Conservation (phyloP, 2,888 invertebrate genomes). For the Galeruca laticollis region DNA sequence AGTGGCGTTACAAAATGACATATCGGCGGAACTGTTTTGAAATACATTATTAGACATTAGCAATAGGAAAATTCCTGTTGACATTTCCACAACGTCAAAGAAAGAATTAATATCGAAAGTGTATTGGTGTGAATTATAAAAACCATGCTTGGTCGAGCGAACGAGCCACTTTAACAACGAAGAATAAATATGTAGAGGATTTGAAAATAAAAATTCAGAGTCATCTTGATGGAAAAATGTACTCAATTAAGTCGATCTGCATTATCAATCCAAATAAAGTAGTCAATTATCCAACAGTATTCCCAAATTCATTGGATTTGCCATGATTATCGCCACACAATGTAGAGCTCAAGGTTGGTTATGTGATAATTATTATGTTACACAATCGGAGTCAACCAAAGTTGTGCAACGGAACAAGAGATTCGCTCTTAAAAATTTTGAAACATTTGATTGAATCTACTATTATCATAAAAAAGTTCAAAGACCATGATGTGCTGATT, state of each 20-base stretch:
- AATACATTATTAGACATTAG: too few species aligned
- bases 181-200: not conserved
- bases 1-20: too few species aligned
- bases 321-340: not conserved
- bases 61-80: too few species aligned
- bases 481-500: too few species aligned
- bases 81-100: too few species aligned
- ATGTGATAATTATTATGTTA: not conserved
- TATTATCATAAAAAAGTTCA: not conserved
- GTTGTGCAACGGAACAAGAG: not conserved
- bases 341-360: not conserved
- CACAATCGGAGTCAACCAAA: not conserved
- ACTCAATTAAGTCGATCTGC: not conserved
- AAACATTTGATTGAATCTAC: slow-evolving; percentile 1
- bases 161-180: too few species aligned
- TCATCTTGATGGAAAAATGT: not conserved
- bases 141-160: too few species aligned
- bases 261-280: not conserved
- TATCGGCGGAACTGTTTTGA: too few species aligned
- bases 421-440: not conserved
- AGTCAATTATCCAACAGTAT: not conserved
- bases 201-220: not conserved
- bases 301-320: not conserved
- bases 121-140: too few species aligned
- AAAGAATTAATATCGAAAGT: too few species aligned